Evolutionary conservation across 2,113 vertebrate genomes (phyloP).

Genomic region (Sylvia atricapilla): DNA sequence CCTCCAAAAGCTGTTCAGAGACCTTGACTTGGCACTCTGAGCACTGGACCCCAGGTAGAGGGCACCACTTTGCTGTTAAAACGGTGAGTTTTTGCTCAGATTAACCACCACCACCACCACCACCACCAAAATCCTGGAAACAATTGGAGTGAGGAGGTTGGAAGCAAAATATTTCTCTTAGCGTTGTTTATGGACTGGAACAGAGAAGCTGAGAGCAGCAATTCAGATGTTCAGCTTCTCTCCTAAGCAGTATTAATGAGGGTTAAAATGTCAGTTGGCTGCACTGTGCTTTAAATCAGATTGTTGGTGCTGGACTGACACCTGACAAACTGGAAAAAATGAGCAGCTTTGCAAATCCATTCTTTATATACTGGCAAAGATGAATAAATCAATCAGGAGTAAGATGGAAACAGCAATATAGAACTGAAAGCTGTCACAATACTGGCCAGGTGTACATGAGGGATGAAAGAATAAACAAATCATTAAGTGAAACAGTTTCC

Average conservation of each 20-base stretch:
- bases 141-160: background rate
- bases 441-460: conserved; percentile 53
- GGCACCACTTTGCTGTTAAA: background rate
- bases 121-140: background rate
- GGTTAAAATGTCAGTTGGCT: background rate
- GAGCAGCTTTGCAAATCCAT: conserved; percentile 38
- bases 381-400: conserved; percentile 41
- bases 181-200: background rate
- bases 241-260: background rate
- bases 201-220: background rate
- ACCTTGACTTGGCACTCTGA: background rate
- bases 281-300: background rate
- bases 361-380: conserved; percentile 27
- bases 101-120: background rate
- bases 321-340: conserved; percentile 50
- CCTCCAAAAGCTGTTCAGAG: background rate
- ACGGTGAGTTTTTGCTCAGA: background rate
- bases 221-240: background rate
- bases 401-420: conserved; percentile 41
- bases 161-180: background rate
- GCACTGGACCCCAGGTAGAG: background rate
- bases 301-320: conserved; percentile 32
- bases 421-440: conserved; percentile 54
- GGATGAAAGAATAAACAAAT: conserved; percentile 57
- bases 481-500: conserved; percentile 47